These are phyloP conservation scores for Fukomys damarensis DNA, from an alignment of 2,113 vertebrate species.

Conservation along the genomic window DNA sequence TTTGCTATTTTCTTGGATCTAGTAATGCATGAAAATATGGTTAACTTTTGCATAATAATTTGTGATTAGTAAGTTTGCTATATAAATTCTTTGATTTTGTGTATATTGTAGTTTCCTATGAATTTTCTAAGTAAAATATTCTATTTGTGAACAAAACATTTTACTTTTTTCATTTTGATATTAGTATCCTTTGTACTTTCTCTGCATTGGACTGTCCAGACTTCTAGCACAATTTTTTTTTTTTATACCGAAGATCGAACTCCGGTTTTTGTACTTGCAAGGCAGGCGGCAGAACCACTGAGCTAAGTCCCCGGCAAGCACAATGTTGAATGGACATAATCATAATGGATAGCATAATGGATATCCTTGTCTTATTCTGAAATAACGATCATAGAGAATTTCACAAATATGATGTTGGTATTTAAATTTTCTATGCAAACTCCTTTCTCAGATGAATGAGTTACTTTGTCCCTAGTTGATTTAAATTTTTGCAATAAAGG, in stretches of 20 bases:
- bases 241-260: too few species aligned
- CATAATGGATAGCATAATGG: too few species aligned
- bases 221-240: not conserved
- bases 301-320: too few species aligned
- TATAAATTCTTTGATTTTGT: not conserved
- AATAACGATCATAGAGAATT: not conserved
- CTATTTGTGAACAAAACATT: not conserved
- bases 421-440: not conserved
- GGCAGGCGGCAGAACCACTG: too few species aligned
- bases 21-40: not conserved
- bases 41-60: not conserved
- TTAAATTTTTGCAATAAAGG: not conserved
- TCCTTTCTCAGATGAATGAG: not conserved
- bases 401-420: not conserved
- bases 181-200: not conserved
- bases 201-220: not conserved
- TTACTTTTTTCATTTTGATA: not conserved
- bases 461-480: not conserved
- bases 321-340: not conserved
- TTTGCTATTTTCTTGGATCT: not conserved
- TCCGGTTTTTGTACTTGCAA: too few species aligned
- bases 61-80: not conserved
- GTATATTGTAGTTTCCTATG: not conserved
- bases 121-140: not conserved
- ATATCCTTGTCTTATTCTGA: not conserved